Conservation (phyloP, 2,797 vertebrate species). For the Perodicticus potto region DNA sequence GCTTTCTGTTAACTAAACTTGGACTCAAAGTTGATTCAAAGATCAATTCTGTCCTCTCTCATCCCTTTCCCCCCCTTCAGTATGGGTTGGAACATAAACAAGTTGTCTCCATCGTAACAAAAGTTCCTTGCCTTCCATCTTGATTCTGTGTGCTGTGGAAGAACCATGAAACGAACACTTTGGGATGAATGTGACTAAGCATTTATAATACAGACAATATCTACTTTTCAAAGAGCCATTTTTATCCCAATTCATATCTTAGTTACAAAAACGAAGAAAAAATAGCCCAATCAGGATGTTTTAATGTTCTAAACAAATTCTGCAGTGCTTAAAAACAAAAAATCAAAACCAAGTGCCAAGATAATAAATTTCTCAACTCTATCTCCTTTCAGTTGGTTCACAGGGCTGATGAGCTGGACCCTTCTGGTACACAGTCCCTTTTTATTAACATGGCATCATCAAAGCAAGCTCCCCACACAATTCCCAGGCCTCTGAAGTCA, state of each 20-base stretch:
- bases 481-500: slow-evolving; percentile 30
- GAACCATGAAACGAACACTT: slow-evolving; percentile 30
- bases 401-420: slow-evolving; percentile 12
- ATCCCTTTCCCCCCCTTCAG: background rate
- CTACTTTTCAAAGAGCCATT: slow-evolving; percentile 62
- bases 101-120: background rate
- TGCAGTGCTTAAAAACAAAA: slow-evolving; percentile 66
- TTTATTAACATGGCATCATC: background rate
- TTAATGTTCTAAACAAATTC: slow-evolving; percentile 62
- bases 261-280: slow-evolving; percentile 34
- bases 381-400: slow-evolving; percentile 52
- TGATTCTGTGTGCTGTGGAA: slow-evolving; percentile 30
- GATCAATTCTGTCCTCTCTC: background rate
- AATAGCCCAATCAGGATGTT: slow-evolving; percentile 48
- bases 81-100: background rate
- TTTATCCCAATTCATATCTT: slow-evolving; percentile 48
- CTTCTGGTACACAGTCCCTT: background rate
- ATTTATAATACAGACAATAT: slow-evolving; percentile 32
- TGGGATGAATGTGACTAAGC: slow-evolving; percentile 28
- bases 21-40: slow-evolving; percentile 31
- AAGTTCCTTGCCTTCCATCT: background rate
- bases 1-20: slow-evolving; percentile 45
- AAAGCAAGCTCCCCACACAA: slow-evolving; percentile 41
- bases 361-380: slow-evolving; percentile 57
- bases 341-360: slow-evolving; percentile 76